Percentiles rank a stretch among this genome's conserved stretches.
phyloP scores from a whole-genome alignment of 2,797 vertebrate species.

The Notamacropus eugenii region DNA sequence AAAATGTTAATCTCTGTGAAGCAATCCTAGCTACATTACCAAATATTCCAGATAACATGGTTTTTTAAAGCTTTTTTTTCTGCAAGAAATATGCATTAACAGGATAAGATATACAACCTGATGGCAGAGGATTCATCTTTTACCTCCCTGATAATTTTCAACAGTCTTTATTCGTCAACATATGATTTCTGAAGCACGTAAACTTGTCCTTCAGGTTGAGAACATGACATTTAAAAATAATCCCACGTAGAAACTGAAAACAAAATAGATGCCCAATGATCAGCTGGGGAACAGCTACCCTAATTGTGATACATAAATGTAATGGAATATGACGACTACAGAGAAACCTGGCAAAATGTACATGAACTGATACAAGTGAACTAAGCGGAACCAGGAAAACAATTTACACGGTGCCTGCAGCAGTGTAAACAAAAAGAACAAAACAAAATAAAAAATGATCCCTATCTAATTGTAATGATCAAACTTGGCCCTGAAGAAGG shows the following conservation, averaged over 20 bases:
- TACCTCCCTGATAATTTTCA: not conserved
- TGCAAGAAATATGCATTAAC: not conserved
- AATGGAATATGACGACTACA: not conserved
- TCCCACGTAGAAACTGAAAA: not conserved
- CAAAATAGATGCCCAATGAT: not conserved
- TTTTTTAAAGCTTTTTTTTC: not conserved
- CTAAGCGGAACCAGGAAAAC: not conserved
- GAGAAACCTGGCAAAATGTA: not conserved
- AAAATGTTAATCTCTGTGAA: conserved; percentile 39
- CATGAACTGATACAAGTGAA: not conserved
- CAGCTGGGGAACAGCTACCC: not conserved
- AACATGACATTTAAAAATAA: not conserved
- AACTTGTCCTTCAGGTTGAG: not conserved
- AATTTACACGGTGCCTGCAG: not conserved
- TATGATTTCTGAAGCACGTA: accelerated
- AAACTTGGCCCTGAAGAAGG: not conserved
- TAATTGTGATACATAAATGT: not conserved
- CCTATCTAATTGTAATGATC: not conserved
- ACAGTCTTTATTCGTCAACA: not conserved
- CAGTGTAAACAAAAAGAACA: not conserved
- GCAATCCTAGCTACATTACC: not conserved
- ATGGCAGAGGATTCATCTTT: not conserved
- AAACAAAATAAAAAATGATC: not conserved
- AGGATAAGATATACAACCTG: not conserved
- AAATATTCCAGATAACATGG: not conserved